Evolutionary conservation across 2,888 invertebrate genomes (phyloP), one percentile per base, ranked within the genome.

Genomic region (Ernsta delagoae): DNA sequence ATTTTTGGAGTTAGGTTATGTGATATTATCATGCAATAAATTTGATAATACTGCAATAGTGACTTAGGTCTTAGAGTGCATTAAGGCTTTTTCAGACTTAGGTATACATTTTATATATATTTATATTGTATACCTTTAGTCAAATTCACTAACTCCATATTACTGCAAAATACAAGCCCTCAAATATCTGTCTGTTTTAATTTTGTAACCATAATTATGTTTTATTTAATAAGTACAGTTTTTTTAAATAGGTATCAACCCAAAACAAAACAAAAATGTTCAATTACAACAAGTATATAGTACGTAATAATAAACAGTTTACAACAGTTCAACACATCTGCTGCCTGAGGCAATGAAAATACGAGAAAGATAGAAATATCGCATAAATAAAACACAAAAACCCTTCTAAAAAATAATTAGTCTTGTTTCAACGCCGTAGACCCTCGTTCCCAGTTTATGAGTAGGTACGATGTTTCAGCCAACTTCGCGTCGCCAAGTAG

Each of bases 401-500:
- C 6, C 53, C 31, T 70, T 64, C 64, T 64, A 64, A 70, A 70
- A 69, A 64, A 59, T 57, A 68, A 68, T 68, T 68, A 68, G 56
- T 59, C 43, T 59, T 64, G 57, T 70, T 53, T 50, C 59, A 43
- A 50, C 57, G 57, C 56, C 36, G 12, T 59, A 16, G 43, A 48
- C 39, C 41, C 57, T 62, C 59, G 54, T 67, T 69, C 50, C 67
- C 73, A 54, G 69, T 72, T 77, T 74, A 72, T 54, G 70, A 70
- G 73, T 48, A 24, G 24, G 24, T 24, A 66, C 81, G 79, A 81
- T 80, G 72, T 73, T 75, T 71, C 73, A 78, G 83, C 81, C 83
- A 84, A 85, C 80, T 81, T 80, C 78, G 78, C 70, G 65, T 72
- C 73, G 85, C 84, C 85, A 87, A 88, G 81, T 87, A 80, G 82